These are phyloP conservation scores for Conops quadrifasciatus DNA, from an alignment of 2,888 invertebrate species.

Conservation along the genomic window DNA sequence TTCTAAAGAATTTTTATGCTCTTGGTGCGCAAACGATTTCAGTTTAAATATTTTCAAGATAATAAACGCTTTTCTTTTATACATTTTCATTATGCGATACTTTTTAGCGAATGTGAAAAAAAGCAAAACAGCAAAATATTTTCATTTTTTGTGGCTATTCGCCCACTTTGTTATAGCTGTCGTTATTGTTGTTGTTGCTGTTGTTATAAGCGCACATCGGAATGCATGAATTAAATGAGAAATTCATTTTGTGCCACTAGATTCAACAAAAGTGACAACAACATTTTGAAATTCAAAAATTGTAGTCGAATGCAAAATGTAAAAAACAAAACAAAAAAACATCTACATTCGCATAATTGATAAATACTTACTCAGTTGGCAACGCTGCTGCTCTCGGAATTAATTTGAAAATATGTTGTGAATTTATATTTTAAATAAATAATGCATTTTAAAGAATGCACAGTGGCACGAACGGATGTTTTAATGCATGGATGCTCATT, in stretches of 20 bases:
- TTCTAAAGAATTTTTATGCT: no score
- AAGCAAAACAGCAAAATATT: no score
- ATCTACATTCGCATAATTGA: neutral
- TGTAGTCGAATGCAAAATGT: constrained; percentile 9
- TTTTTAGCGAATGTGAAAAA: neutral
- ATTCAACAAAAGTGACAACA: neutral
- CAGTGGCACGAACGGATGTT: no score
- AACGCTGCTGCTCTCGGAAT: neutral
- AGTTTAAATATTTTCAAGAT: no score
- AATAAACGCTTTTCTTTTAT: no score
- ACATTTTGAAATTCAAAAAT: constrained; percentile 25
- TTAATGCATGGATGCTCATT: no score
- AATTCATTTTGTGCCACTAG: neutral
- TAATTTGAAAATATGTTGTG: no score
- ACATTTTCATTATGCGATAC: neutral
- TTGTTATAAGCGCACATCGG: neutral
- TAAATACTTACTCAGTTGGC: neutral
- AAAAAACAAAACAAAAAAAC: neutral
- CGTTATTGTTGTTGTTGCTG: neutral
- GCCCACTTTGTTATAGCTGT: no score
- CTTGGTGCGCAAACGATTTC: no score
- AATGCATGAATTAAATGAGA: neutral
- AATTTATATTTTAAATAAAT: no score
- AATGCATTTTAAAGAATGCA: no score
- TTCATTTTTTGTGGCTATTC: no score